These are phyloP conservation scores for Ormyrus pomaceus DNA, from an alignment of 2,888 invertebrate species.

Conservation along the genomic window DNA sequence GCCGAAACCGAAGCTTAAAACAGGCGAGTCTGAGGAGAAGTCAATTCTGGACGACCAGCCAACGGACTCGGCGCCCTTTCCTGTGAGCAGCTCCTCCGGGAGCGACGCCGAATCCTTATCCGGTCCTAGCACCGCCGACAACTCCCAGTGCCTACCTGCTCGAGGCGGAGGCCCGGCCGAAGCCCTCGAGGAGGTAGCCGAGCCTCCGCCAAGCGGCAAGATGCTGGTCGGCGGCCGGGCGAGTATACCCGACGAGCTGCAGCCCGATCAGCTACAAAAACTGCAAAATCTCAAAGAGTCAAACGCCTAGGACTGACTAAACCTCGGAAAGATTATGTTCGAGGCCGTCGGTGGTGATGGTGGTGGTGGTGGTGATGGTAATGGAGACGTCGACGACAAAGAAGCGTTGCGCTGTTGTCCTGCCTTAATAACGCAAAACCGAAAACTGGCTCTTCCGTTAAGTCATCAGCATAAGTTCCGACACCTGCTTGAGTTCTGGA, in stretches of 20 bases:
- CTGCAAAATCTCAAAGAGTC: conserved; percentile 93
- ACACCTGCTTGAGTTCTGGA: conserved; percentile 72
- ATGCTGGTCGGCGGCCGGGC: conserved; percentile 86
- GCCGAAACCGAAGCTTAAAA: conserved; percentile 59
- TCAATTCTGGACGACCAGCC: conserved; percentile 78
- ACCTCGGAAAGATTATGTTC: conserved; percentile 66
- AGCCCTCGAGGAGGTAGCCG: conserved; percentile 60
- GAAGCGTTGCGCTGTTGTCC: conserved; percentile 59
- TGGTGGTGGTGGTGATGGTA: conserved; percentile 5
- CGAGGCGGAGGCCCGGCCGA: conserved; percentile 54
- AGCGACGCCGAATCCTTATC: conserved; percentile 81
- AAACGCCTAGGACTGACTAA: conserved; percentile 83
- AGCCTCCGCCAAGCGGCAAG: conserved; percentile 66
- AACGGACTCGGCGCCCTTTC: conserved; percentile 79
- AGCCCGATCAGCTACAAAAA: conserved; percentile 91
- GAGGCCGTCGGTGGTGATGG: conserved; percentile 46
- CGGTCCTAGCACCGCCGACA: conserved; percentile 80
- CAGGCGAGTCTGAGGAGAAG: conserved; percentile 71
- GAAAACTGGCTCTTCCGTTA: conserved; percentile 72
- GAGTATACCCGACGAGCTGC: conserved; percentile 92
- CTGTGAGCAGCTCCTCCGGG: conserved; percentile 82
- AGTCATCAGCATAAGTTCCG: conserved; percentile 73
- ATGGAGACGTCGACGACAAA: conserved; percentile 9
- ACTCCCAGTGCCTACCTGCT: conserved; percentile 78
- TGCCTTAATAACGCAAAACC: conserved; percentile 66